phyloP scores from a whole-genome alignment of 2,113 vertebrate genomes.

The Boulengeromyrus knoepffleri region DNA sequence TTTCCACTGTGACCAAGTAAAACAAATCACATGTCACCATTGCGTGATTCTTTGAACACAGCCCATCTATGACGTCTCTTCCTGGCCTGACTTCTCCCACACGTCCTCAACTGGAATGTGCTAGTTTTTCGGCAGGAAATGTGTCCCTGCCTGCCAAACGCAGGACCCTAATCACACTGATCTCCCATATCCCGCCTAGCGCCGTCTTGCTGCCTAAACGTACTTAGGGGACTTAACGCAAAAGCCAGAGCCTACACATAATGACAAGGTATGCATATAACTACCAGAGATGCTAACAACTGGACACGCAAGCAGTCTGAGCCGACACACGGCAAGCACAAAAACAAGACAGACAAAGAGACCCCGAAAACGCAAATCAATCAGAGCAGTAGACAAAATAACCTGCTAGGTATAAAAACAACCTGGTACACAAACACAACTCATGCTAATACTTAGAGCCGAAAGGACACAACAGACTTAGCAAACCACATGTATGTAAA shows the following conservation, averaged over 20 bases:
- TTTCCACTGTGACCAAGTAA: not conserved
- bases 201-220: slow-evolving; percentile 18
- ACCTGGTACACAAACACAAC: not conserved
- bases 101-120: not conserved
- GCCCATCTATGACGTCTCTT: not conserved
- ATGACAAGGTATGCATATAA: not conserved
- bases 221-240: not conserved
- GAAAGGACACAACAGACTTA: not conserved
- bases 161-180: not conserved
- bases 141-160: not conserved
- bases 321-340: not conserved
- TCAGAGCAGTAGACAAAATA: not conserved
- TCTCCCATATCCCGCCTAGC: not conserved
- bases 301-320: not conserved
- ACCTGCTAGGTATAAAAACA: not conserved
- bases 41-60: not conserved
- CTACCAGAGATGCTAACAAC: not conserved
- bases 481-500: not conserved
- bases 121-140: not conserved
- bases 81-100: not conserved
- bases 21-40: not conserved
- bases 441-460: not conserved
- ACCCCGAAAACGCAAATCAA: not conserved
- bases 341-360: not conserved
- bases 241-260: not conserved